Conservation (phyloP, 2,797 vertebrate species). For the Manis javanica region DNA sequence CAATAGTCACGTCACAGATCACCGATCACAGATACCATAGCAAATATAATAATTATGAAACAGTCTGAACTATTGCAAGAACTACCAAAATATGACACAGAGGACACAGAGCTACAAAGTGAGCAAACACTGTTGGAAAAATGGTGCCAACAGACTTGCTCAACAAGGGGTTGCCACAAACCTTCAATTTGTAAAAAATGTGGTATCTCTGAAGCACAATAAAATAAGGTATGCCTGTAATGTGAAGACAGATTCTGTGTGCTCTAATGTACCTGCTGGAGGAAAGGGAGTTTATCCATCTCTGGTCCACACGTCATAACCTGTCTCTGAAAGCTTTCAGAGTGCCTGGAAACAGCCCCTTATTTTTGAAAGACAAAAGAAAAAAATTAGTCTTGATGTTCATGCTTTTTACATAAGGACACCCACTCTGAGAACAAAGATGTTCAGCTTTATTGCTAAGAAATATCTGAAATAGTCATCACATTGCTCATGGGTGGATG, state of each 20-base stretch:
- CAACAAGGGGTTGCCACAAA: no score
- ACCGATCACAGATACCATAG: no score
- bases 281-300: conserved; percentile 30
- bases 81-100: no score
- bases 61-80: no score
- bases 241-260: not conserved
- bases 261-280: not conserved
- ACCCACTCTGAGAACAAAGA: conserved; percentile 21
- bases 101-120: no score
- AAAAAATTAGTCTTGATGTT: conserved; percentile 30
- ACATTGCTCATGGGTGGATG: not conserved
- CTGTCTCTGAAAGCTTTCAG: conserved; percentile 31
- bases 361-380: conserved; percentile 50
- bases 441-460: not conserved
- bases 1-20: no score
- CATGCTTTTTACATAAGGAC: conserved; percentile 41
- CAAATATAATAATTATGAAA: no score
- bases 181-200: no score
- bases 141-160: no score
- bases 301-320: not conserved
- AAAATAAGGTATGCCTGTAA: not conserved
- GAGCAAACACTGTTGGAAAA: no score
- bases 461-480: conserved; percentile 42
- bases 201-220: no score
- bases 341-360: not conserved